phyloP scores from a whole-genome alignment of 2,113 vertebrate species.

The Corythaixoides concolor region DNA sequence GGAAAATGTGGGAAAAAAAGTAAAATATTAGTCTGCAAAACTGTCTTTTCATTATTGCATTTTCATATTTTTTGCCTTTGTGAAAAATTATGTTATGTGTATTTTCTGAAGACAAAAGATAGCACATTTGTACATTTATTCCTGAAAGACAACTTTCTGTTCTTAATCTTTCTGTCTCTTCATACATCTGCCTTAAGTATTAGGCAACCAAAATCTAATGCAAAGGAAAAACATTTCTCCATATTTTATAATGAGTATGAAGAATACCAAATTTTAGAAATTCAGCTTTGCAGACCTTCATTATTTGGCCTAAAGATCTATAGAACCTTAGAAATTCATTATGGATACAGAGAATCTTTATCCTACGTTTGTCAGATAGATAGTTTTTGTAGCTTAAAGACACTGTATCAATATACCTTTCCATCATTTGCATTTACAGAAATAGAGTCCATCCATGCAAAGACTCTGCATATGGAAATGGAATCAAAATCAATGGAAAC shows the following conservation, averaged over 20 bases:
- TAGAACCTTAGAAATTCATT: neutral
- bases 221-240: neutral
- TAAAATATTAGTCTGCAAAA: neutral
- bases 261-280: neutral
- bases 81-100: neutral
- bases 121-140: neutral
- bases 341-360: neutral
- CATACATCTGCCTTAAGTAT: neutral
- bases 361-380: neutral
- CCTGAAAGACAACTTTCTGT: neutral
- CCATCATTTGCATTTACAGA: neutral
- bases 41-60: neutral
- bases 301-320: neutral
- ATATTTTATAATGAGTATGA: neutral
- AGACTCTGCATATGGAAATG: neutral
- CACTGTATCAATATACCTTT: neutral
- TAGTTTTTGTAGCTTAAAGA: neutral
- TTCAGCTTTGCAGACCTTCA: neutral
- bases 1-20: neutral
- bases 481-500: conserved; percentile 34
- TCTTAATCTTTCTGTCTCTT: neutral
- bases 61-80: neutral
- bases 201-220: neutral
- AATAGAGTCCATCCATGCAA: neutral
- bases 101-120: neutral